Conservation (phyloP, 2,888 invertebrate species). For the Ochropleura leucogaster region DNA sequence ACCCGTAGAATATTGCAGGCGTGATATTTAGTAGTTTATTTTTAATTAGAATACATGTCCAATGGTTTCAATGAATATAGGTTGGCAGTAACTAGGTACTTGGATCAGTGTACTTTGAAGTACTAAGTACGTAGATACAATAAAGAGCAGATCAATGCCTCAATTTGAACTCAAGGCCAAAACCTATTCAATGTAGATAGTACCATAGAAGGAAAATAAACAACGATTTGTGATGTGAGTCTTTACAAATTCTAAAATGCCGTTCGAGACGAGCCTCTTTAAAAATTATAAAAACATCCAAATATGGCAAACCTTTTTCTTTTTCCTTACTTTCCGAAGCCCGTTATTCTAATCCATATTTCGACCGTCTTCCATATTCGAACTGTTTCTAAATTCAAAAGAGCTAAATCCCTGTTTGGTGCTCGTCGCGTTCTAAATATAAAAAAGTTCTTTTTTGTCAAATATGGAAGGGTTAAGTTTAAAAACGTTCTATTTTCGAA, state of each 20-base stretch:
- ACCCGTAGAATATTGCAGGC: not conserved
- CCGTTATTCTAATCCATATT: slow-evolving; percentile 83
- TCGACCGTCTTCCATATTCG: slow-evolving; percentile 82
- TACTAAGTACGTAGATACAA: slow-evolving; percentile 32
- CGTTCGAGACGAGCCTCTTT: slow-evolving; percentile 29
- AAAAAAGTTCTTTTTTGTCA: slow-evolving; percentile 89
- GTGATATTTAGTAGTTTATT: not conserved
- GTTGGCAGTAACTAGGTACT: slow-evolving; percentile 4
- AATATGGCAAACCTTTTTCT: slow-evolving; percentile 62
- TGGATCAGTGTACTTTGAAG: slow-evolving; percentile 15
- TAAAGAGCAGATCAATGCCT: slow-evolving; percentile 37
- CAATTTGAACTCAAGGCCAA: slow-evolving; percentile 45
- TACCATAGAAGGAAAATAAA: slow-evolving; percentile 28
- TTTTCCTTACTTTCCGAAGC: slow-evolving; percentile 65
- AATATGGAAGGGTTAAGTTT: slow-evolving; percentile 91
- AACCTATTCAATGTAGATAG: slow-evolving; percentile 18
- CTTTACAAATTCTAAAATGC: slow-evolving; percentile 49
- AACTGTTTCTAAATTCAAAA: slow-evolving; percentile 88
- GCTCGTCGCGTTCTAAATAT: slow-evolving; percentile 89
- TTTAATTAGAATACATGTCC: not conserved
- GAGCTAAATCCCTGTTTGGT: slow-evolving; percentile 87
- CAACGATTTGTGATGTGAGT: slow-evolving; percentile 27
- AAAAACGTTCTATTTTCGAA: slow-evolving; percentile 90
- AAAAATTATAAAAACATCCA: slow-evolving; percentile 65
- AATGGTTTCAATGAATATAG: not conserved